Evolutionary conservation across 2,797 vertebrate species (phyloP), one percentile per base, ranked within the genome.

Genomic region (Spea hammondii): DNA sequence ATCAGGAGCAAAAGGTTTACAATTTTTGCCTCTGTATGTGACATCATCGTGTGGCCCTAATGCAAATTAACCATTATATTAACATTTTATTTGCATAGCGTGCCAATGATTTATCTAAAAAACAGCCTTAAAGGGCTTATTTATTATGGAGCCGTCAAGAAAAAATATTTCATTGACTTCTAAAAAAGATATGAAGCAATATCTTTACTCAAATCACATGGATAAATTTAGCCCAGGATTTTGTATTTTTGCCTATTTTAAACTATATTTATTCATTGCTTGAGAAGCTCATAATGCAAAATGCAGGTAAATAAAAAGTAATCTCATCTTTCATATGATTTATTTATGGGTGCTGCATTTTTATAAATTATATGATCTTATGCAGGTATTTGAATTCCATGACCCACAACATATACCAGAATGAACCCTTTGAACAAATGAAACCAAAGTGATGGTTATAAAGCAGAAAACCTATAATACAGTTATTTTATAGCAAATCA

Each of bases 401-500:
- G 78, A 75, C 57, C 78, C 78, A 7, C 13, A 55, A 44, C 59
- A n/a, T 60, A 70, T 53, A 57, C 11, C 59, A 14, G 5, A 66
- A 12, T 75, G 68, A 32, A 76, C 47, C 72, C 57, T 53, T 11
- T 9, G 12, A 17, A 74, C 65, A 48, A 75, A 65, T 32, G 6
- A 46, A 32, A 11, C 50, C 44, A 13, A 32, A 46, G 9, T 50
- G 45, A 62, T 49, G 32, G 54, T 65, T 47, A 74, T 79, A 68
- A 49, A 75, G 47, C n/a, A 45, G 4, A 47, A 45, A 44, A 44
- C 10, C 6, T 10, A 6, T 45, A 57, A 65, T 80, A 65, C 12
- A 71, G 51, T 62, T 54, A 47, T 79, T 79, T 79, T 79, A 79
- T 73, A 51, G 49, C 51, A 54, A 32, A 32, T 12, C 49, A 55